Conservation (phyloP, 1,140 invertebrate genomes). For the Battus philenor region DNA sequence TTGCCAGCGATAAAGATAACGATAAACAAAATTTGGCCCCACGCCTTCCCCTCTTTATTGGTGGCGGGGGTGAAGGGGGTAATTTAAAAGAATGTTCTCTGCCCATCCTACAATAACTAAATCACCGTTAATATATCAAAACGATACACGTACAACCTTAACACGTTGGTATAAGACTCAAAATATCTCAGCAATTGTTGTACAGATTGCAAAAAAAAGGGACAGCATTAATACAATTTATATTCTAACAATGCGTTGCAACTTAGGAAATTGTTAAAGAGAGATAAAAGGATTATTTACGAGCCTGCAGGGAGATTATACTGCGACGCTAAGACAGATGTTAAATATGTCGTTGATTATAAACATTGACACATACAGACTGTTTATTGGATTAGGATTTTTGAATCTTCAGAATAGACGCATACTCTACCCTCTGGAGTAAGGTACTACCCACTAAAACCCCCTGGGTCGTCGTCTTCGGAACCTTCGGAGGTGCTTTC, state of each 20-base stretch:
- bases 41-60: slow-evolving; percentile 68
- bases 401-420: too few species aligned
- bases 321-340: slow-evolving; percentile 33
- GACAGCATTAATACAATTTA: slow-evolving; percentile 53
- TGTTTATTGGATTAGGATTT: too few species aligned
- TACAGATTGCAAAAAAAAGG: slow-evolving; percentile 18
- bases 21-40: slow-evolving; percentile 71
- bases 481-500: too few species aligned
- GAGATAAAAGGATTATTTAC: slow-evolving; percentile 69
- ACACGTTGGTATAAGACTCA: slow-evolving; percentile 19
- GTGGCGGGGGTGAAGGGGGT: slow-evolving; percentile 54
- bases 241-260: slow-evolving; percentile 65
- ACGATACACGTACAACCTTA: too few species aligned
- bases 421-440: too few species aligned
- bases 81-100: slow-evolving; percentile 66
- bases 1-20: slow-evolving; percentile 66
- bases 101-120: slow-evolving; percentile 33
- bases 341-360: slow-evolving; percentile 47
- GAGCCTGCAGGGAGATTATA: slow-evolving; percentile 52
- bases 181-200: slow-evolving; percentile 10
- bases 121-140: slow-evolving; percentile 19
- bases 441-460: too few species aligned
- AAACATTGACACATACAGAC: slow-evolving; percentile 36
- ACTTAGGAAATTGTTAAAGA: slow-evolving; percentile 73
- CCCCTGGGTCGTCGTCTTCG: too few species aligned